A percentile compares a stretch with the other conserved stretches of the same genome.
Conservation (phyloP, 2,888 invertebrate species). For the Trileptium ribeirensis region DNA sequence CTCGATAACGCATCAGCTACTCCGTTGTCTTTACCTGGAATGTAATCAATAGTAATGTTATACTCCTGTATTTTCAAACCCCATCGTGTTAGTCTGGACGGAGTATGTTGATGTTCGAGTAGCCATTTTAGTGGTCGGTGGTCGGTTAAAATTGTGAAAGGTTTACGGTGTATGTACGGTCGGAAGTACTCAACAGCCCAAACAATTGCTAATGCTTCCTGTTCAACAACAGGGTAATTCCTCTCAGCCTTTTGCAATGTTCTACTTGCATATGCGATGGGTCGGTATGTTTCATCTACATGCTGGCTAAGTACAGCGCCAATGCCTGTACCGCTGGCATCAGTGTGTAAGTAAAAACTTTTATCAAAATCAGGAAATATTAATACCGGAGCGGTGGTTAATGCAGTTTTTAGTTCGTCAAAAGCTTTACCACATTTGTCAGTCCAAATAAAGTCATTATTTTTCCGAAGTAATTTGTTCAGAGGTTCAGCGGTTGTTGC, state of each 20-base stretch:
- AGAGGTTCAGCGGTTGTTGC: conserved; percentile 20
- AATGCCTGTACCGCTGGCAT: conserved; percentile 42
- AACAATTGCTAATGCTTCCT: conserved; percentile 38
- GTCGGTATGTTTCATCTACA: no score
- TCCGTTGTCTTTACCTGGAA: not conserved
- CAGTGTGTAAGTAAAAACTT: conserved; percentile 40
- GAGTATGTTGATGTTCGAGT: not conserved
- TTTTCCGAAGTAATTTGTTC: conserved; percentile 1
- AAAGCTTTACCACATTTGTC: conserved; percentile 21
- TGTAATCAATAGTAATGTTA: not conserved
- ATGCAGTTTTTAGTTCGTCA: not conserved
- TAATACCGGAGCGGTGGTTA: conserved; percentile 29
- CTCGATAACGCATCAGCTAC: not conserved
- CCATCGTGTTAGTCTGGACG: not conserved
- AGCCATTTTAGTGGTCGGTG: not conserved
- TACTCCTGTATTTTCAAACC: not conserved
- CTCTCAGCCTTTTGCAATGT: conserved; percentile 42
- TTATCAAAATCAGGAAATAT: conserved; percentile 36
- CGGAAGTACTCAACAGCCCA: conserved; percentile 46
- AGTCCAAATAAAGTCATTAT: conserved; percentile 27
- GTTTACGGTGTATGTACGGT: conserved; percentile 50
- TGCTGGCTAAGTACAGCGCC: conserved; percentile 41
- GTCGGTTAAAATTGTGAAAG: not conserved
- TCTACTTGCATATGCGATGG: conserved; percentile 36
- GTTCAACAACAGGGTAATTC: conserved; percentile 42